These are phyloP conservation scores for Macrosteles quadrilineatus DNA, from an alignment of 1,140 invertebrate species.

Conservation along the genomic window DNA sequence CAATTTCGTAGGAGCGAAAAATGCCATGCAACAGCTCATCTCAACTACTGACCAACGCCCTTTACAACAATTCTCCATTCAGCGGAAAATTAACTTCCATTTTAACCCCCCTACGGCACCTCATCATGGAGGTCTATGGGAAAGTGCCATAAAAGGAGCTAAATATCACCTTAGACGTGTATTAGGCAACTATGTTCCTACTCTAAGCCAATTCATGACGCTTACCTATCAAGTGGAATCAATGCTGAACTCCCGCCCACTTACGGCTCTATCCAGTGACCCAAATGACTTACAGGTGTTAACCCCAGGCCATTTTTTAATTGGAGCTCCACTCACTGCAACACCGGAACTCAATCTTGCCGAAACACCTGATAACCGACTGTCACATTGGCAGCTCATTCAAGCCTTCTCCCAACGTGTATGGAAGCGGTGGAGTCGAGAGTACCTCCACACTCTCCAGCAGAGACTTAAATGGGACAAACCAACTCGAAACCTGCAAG, in stretches of 20 bases:
- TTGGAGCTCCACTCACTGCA: slow-evolving; percentile 44
- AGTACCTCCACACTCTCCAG: slow-evolving; percentile 43
- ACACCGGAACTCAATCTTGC: slow-evolving; percentile 23
- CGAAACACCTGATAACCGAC: background rate
- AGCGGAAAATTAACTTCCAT: background rate
- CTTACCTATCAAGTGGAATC: background rate
- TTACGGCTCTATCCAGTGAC: slow-evolving; percentile 42
- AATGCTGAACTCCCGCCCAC: slow-evolving; percentile 45
- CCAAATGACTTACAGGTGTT: slow-evolving; percentile 44
- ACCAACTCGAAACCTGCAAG: slow-evolving; percentile 33
- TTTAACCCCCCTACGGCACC: background rate
- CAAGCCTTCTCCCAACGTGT: slow-evolving; percentile 35
- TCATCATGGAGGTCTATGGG: background rate
- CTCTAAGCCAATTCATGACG: background rate
- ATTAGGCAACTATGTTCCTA: background rate
- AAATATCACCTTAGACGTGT: background rate
- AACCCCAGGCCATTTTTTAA: slow-evolving; percentile 50
- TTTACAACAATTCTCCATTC: background rate
- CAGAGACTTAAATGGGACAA: slow-evolving; percentile 39
- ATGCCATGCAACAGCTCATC: background rate
- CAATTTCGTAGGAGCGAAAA: slow-evolving; percentile 9
- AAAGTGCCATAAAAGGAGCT: background rate
- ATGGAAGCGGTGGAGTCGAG: slow-evolving; percentile 42
- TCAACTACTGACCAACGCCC: background rate
- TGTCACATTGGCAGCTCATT: background rate